These are phyloP conservation scores for Chrysocyon brachyurus DNA, from an alignment of 2,797 vertebrate genomes.

Conservation along the genomic window DNA sequence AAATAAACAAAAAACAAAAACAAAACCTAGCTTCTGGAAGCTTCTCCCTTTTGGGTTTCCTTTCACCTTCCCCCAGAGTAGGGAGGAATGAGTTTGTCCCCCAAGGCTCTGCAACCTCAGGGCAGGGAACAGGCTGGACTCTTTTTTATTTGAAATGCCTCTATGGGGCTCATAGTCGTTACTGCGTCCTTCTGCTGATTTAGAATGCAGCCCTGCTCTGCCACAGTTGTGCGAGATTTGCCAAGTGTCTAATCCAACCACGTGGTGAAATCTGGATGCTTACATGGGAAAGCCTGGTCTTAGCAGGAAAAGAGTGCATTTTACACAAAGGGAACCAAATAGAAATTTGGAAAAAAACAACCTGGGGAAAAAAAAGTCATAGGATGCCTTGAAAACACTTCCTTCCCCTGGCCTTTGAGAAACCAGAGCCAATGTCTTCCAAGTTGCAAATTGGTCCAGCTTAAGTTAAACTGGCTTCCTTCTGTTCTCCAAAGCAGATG, in stretches of 20 bases:
- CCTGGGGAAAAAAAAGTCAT: conserved; percentile 44
- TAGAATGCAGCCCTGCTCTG: neutral
- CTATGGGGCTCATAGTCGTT: neutral
- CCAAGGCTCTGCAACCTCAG: neutral
- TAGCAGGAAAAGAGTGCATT: conserved; percentile 22
- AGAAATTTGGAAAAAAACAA: conserved; percentile 69
- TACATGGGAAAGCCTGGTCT: conserved; percentile 52
- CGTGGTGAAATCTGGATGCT: conserved; percentile 64
- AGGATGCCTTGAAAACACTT: conserved; percentile 61
- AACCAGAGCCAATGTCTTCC: conserved; percentile 52
- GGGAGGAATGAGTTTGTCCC: neutral
- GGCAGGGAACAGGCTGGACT: no score
- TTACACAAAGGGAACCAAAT: conserved; percentile 67
- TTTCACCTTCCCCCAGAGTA: neutral
- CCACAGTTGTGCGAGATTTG: neutral
- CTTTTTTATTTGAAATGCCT: neutral
- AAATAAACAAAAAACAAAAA: neutral
- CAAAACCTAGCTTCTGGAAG: neutral
- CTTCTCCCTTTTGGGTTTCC: neutral
- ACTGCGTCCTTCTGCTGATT: neutral
- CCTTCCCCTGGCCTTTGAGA: conserved; percentile 67
- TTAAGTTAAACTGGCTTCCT: conserved; percentile 58
- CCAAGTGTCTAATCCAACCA: conserved; percentile 40
- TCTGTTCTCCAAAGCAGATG: conserved; percentile 62
- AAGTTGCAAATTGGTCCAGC: conserved; percentile 60